These are phyloP conservation scores for Oceanodroma leucorhoa DNA, from an alignment of 2,797 vertebrate genomes.

Conservation along the genomic window DNA sequence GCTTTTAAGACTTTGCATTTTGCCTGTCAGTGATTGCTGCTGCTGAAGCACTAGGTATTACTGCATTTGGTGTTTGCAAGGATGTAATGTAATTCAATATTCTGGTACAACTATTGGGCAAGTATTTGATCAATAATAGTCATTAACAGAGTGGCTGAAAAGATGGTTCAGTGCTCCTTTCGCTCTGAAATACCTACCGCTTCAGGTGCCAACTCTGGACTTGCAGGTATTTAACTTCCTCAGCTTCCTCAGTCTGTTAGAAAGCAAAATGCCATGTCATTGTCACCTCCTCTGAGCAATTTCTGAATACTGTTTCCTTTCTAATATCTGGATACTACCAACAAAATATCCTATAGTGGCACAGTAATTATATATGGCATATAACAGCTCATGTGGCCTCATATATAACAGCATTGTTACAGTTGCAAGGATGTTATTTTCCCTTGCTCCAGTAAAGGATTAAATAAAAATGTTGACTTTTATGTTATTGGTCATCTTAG, in stretches of 20 bases:
- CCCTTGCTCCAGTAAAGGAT: neutral
- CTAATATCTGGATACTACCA: neutral
- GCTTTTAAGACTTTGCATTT: neutral
- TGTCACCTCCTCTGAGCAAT: neutral
- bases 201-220: neutral
- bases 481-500: neutral
- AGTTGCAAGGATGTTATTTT: neutral
- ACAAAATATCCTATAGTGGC: neutral
- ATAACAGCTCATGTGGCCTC: neutral
- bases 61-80: neutral
- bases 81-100: neutral
- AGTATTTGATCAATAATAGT: neutral
- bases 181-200: neutral
- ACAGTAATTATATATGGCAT: rapidly evolving
- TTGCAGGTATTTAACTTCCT: neutral
- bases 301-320: neutral
- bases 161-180: neutral
- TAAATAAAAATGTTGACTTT: neutral
- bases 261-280: neutral
- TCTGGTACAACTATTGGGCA: neutral
- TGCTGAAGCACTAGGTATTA: neutral
- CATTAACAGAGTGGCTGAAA: neutral
- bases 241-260: neutral
- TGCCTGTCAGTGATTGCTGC: neutral
- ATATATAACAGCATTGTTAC: rapidly evolving